These are phyloP conservation scores for Centruroides vittatus DNA, from an alignment of 1,140 invertebrate genomes.

Conservation along the genomic window DNA sequence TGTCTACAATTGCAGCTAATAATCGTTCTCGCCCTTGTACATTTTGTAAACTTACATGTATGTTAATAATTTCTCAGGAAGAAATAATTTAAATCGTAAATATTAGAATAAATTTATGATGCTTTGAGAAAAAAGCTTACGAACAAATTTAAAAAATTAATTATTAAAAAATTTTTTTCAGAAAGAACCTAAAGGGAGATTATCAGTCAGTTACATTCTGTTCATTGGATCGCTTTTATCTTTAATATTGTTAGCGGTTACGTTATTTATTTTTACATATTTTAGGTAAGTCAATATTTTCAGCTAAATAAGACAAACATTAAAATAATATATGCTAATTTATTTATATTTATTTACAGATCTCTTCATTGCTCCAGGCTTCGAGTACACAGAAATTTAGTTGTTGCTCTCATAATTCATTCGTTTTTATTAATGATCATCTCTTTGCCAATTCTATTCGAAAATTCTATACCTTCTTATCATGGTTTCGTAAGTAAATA, in stretches of 20 bases:
- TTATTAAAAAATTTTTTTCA: too few species aligned
- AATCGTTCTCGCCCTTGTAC: too few species aligned
- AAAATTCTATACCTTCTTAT: conserved; percentile 17
- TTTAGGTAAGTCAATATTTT: conserved; percentile 28
- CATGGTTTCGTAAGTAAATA: conserved; percentile 18
- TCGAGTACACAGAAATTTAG: conserved; percentile 35
- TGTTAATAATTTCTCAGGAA: too few species aligned
- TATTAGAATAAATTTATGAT: too few species aligned
- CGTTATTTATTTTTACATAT: conserved; percentile 32
- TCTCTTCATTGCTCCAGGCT: conserved; percentile 34
- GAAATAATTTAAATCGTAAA: too few species aligned
- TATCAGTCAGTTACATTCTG: conserved; percentile 25
- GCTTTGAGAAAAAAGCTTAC: too few species aligned
- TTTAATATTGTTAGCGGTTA: conserved; percentile 25
- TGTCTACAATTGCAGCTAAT: too few species aligned
- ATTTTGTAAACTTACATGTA: too few species aligned
- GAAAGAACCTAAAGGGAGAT: too few species aligned
- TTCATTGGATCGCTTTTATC: conserved; percentile 31
- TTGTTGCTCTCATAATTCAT: conserved; percentile 32
- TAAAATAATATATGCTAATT: too few species aligned
- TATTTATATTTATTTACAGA: conserved; percentile 21
- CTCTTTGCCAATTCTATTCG: conserved; percentile 20
- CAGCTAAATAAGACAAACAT: too few species aligned
- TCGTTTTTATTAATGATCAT: conserved; percentile 32
- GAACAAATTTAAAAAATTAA: too few species aligned